Evolutionary conservation across 2,797 vertebrate genomes (phyloP), one percentile per base, ranked within the genome.

Genomic region (Zalophus californianus): DNA sequence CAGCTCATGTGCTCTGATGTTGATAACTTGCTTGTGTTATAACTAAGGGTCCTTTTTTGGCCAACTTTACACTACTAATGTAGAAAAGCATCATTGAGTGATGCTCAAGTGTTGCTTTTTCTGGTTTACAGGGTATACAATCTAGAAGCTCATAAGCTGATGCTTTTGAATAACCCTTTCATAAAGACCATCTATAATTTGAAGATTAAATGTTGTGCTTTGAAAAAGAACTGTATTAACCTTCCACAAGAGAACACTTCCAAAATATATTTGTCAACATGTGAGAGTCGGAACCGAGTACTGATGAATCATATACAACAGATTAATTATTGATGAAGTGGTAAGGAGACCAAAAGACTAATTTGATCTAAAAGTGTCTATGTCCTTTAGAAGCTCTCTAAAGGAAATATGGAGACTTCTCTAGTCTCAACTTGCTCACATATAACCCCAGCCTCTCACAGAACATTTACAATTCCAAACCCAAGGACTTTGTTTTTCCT

Each of bases 121-220:
- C 35, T 95, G 35, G 21, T 32, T 87, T 72, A 82, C 0, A 70
- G 11, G 2, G 3, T 62, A 50, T 18, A 5, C 1, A 41, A 27
- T 54, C 2, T 0, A 77, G 10, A 87, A 78, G 12, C 8, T 84
- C 27, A 75, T 38, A 92, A 90, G 27, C 50, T 11, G 0, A 44
- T 80, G 18, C 7, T 12, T 92, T 92, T 90, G 48, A 94, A 88
- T 77, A 72, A 79, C 12, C 79, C 7, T 44, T 83, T 72, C 41
- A 68, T 15, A 86, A 82, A 92, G 5, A 73, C 9, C 35, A 18
- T 23, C 27, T 20, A n/a, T n/a, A 82, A 64, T 25, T 38, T 77
- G 13, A 35, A 70, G n/a, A 82, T n/a, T 75, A 84, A 80, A 44
- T 78, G 50, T 35, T 32, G 10, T 83, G 14, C 18, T 87, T 95